Percentiles rank a stretch among this genome's conserved stretches.
phyloP scores from a whole-genome alignment of 2,797 vertebrate species.

The Harpagifer antarcticus region DNA sequence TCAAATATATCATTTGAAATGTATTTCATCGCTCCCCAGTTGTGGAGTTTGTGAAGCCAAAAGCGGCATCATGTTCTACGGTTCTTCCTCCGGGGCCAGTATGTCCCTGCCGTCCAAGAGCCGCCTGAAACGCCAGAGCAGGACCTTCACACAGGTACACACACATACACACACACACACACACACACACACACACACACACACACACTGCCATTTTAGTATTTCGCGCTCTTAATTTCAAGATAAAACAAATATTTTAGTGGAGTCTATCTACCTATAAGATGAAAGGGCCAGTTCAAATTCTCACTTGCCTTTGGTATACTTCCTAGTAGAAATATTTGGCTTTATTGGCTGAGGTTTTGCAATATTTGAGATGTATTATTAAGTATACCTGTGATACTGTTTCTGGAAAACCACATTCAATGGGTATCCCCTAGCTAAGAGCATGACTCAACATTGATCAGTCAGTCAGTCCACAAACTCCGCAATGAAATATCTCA shows the following conservation, averaged over 20 bases:
- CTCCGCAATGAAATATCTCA: no score
- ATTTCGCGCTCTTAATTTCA: no score
- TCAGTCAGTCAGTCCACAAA: background rate
- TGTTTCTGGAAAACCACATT: background rate
- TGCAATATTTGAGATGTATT: background rate
- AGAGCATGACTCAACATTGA: background rate
- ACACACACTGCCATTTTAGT: no score
- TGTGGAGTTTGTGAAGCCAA: slow-evolving; percentile 53
- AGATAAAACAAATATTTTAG: no score
- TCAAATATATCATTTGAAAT: slow-evolving; percentile 7
- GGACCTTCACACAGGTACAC: slow-evolving; percentile 90
- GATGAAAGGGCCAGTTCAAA: no score
- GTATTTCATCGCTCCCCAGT: slow-evolving; percentile 36
- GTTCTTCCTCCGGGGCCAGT: slow-evolving; percentile 89
- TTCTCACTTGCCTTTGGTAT: background rate
- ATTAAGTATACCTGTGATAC: background rate
- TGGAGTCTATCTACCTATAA: no score
- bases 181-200: background rate
- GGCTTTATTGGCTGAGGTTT: background rate
- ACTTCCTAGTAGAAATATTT: no score
- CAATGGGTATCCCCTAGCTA: background rate
- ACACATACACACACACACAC: no score
- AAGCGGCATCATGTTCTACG: slow-evolving; percentile 91
- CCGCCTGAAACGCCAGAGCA: slow-evolving; percentile 93
- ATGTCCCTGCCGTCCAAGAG: slow-evolving; percentile 94